Base-by-base conservation (phyloP, 2,113 vertebrate species). In the Hyperoodon ampullatus region DNA sequence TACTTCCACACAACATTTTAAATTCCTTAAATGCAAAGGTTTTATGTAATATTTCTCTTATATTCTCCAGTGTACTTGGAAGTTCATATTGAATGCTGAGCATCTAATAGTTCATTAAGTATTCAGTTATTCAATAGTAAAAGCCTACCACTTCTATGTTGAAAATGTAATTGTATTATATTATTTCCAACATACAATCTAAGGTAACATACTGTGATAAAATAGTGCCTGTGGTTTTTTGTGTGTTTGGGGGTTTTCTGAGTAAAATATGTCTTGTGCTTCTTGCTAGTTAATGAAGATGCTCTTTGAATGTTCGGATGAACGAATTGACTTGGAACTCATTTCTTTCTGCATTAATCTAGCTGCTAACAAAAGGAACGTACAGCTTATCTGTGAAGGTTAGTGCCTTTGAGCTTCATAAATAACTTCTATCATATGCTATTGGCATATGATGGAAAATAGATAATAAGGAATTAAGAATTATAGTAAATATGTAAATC, bases 311-410 rank as follows among this genome's bases (percentile, higher is more conserved):
- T 99, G 99, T 63, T 98, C 98, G 0, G 99, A 99, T 96, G 99
- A 99, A 47, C 98, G 98, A 75, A 98, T 99, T 96, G 99, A 99
- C n/a, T 97, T 99, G 47, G 99, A 99, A 96, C 98, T 99, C 92
- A 99, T 99, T 98, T 99, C 99, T 89, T 99, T 99, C 98, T 99
- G 99, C 98, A 99, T 99, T 98, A 99, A 99, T 98, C 98, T 99
- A 97, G 99, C 99, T 96, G 99, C 99, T 88, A 99, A 99, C 98
- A 99, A 99, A 98, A 99, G 98, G 97, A 99, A 99, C 14, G 99
- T 99, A 6, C 99, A 99, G 83, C 98, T 99, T 66, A 99, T 99
- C 96, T 99, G 99, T 99, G 99, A 99, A 99, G 99, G 99, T 99
- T 96, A 98, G 94, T 53, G 9, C 42, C 19, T 63, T 33, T 39